Conservation (phyloP, 2,113 vertebrate species). For the Petrocephalus zakoni region DNA sequence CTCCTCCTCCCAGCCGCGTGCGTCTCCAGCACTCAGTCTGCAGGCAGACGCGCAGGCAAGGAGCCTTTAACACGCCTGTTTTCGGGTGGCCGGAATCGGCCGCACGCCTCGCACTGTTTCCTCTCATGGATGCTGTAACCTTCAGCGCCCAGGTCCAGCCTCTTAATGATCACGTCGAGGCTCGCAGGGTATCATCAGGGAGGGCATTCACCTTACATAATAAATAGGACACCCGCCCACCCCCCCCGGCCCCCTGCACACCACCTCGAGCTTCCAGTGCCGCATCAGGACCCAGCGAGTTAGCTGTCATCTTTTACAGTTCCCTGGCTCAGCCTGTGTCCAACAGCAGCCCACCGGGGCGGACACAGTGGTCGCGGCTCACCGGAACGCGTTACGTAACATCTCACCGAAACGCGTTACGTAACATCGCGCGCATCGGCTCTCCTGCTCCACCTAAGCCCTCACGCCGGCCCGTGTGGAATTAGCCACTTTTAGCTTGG, state of each 20-base stretch:
- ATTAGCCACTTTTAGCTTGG: not conserved
- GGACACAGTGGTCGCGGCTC: not conserved
- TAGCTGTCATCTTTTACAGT: not conserved
- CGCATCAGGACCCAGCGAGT: not conserved
- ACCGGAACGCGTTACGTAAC: not conserved
- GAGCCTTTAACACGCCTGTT: not conserved
- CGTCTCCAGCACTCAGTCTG: not conserved
- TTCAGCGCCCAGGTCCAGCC: not conserved
- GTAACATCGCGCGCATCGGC: not conserved
- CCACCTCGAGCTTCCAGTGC: not conserved
- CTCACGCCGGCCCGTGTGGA: not conserved
- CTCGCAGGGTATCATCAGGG: not conserved
- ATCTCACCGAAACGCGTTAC: too few species aligned
- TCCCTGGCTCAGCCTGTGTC: not conserved
- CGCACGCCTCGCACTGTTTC: not conserved
- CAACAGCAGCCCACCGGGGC: not conserved
- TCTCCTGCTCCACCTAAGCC: not conserved
- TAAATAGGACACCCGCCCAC: not conserved
- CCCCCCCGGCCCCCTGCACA: not conserved
- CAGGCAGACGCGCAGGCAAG: not conserved
- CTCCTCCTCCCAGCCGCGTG: not conserved
- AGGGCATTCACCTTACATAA: not conserved
- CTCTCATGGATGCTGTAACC: not conserved
- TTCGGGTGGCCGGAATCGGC: not conserved
- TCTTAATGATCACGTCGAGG: not conserved